A percentile compares a stretch with the other conserved stretches of the same genome.
Evolutionary conservation across 2,888 invertebrate species (phyloP).

Genomic region (Sphinx pinastri): DNA sequence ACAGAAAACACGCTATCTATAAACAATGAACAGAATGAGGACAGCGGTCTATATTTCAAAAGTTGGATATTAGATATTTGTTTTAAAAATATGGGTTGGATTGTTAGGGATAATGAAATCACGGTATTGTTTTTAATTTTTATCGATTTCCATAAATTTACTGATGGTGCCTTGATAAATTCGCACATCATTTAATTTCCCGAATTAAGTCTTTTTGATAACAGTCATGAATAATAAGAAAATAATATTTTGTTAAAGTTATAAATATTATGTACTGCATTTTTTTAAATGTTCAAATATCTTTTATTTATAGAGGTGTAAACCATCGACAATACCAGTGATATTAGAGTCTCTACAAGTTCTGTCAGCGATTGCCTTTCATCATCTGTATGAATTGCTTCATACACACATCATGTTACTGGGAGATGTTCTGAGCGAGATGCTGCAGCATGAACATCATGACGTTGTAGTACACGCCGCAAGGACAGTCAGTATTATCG

Average conservation of each 20-base stretch:
- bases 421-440: conserved; percentile 83
- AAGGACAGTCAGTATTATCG: conserved; percentile 87
- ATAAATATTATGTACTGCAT: too few species aligned
- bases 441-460: conserved; percentile 85
- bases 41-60: conserved; percentile 63
- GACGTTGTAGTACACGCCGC: conserved; percentile 90
- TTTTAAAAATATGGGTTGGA: conserved; percentile 81
- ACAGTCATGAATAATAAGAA: too few species aligned
- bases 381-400: conserved; percentile 83
- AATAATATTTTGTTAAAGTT: too few species aligned
- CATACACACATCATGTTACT: conserved; percentile 84
- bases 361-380: conserved; percentile 84
- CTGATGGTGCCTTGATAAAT: too few species aligned
- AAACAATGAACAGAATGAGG: conserved; percentile 43
- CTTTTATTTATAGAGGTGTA: conserved; percentile 61
- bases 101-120: conserved; percentile 59
- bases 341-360: conserved; percentile 91
- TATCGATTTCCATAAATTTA: neutral
- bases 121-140: conserved; percentile 51
- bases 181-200: neutral
- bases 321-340: conserved; percentile 85
- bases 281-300: neutral
- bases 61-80: conserved; percentile 87
- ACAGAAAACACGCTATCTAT: conserved; percentile 39
- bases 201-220: too few species aligned